Evolutionary conservation across 1,140 invertebrate species (phyloP).

Genomic region (Psix sp.): DNA sequence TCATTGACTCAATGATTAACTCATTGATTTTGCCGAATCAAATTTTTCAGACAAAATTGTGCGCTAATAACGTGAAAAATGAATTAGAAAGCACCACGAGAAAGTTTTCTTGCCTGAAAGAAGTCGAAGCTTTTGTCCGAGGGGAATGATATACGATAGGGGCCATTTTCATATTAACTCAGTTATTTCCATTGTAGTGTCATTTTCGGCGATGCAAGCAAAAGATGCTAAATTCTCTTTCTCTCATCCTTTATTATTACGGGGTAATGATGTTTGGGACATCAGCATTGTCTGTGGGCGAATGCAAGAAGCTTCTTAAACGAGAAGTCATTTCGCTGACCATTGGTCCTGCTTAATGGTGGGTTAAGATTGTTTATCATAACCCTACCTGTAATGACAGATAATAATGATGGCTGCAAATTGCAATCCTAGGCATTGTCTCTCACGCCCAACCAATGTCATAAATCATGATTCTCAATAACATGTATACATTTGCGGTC

Average conservation of each 20-base stretch:
- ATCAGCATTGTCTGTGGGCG: conserved; percentile 8
- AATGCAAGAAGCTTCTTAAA: conserved; percentile 2
- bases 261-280: conserved; percentile 36
- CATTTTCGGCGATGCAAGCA: conserved; percentile 18
- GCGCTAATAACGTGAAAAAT: conserved; percentile 2
- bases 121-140: conserved; percentile 9
- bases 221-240: conserved; percentile 25
- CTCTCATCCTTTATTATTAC: conserved; percentile 31
- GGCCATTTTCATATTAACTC: conserved; percentile 34
- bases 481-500: background rate
- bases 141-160: conserved; percentile 31
- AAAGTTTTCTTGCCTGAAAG: conserved; percentile 34
- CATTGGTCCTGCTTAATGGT: conserved; percentile 14
- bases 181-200: conserved; percentile 31
- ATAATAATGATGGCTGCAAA: conserved; percentile 40
- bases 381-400: conserved; percentile 35
- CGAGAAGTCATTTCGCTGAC: conserved; percentile 4
- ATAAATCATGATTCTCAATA: conserved; percentile 19
- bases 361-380: conserved; percentile 33
- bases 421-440: conserved; percentile 9
- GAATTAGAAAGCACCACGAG: conserved; percentile 30
- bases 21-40: background rate
- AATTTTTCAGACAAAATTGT: conserved; percentile 10
- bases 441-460: conserved; percentile 10
- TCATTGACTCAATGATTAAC: background rate